Evolutionary conservation across 2,888 invertebrate species (phyloP).

Genomic region (Dinocampus coccinellae): DNA sequence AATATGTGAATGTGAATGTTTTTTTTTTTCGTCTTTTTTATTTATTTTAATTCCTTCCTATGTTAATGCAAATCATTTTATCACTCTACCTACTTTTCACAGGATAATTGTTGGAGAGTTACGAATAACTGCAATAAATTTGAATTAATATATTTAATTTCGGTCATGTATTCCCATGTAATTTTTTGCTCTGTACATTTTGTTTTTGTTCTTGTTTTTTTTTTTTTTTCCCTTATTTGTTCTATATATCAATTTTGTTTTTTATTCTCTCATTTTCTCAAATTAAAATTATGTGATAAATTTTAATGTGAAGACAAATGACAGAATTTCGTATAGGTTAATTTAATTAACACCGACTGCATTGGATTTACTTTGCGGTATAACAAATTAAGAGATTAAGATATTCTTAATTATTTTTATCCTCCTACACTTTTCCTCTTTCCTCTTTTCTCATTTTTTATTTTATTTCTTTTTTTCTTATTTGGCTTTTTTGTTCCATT

Average conservation of each 20-base stretch:
- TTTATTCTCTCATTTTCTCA: not conserved
- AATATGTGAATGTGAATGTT: not conserved
- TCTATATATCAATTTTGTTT: not conserved
- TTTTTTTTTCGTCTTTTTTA: not conserved
- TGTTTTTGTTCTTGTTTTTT: not conserved
- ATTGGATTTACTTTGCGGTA: not conserved
- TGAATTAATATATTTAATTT: not conserved
- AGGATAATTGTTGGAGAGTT: not conserved
- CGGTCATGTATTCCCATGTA: not conserved
- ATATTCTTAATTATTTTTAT: not conserved
- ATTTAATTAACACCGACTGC: not conserved
- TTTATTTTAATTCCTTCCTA: not conserved
- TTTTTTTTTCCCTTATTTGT: not conserved
- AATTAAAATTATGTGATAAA: not conserved
- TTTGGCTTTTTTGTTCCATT: not conserved
- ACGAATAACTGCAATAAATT: not conserved
- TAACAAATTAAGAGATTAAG: not conserved
- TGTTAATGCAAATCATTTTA: not conserved
- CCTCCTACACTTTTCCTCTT: no score
- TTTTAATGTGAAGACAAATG: not conserved
- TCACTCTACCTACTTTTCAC: not conserved
- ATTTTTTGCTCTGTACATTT: not conserved
- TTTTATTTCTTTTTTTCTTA: not conserved
- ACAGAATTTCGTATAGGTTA: not conserved
- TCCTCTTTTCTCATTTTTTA: not conserved